Conservation (phyloP, 2,113 vertebrate genomes). For the Crocuta crocuta region DNA sequence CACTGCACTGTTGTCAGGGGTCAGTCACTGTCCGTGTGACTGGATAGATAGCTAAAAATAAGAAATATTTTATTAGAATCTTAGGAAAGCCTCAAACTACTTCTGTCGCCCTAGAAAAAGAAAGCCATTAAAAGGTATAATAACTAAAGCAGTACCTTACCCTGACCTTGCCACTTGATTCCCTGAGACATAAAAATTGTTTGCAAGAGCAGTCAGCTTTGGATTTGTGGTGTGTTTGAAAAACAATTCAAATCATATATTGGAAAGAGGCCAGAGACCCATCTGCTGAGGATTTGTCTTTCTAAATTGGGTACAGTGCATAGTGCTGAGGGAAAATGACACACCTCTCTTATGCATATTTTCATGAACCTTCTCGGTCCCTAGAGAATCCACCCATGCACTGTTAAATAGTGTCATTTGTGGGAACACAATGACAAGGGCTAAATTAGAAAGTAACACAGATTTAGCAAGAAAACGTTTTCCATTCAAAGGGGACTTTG, state of each 20-base stretch:
- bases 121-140: not conserved
- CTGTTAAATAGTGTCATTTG: conserved; percentile 71
- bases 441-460: conserved; percentile 11
- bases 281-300: conserved; percentile 83
- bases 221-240: conserved; percentile 49
- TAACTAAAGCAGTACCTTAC: not conserved
- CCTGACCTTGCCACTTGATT: conserved; percentile 18
- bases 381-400: conserved; percentile 73
- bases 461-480: not conserved
- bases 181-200: conserved; percentile 40
- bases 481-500: not conserved
- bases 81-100: not conserved
- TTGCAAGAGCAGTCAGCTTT: conserved; percentile 46
- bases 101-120: not conserved
- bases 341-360: conserved; percentile 83
- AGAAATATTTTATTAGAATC: not conserved
- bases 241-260: conserved; percentile 56
- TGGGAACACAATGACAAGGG: conserved; percentile 63
- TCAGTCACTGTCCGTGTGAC: not conserved
- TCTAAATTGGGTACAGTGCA: conserved; percentile 78
- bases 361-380: conserved; percentile 77
- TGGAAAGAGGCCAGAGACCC: conserved; percentile 84
- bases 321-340: conserved; percentile 71
- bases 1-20: not conserved
- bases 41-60: not conserved